Base-by-base conservation (phyloP, 2,113 vertebrate species). In the Empidonax alnorum region DNA sequence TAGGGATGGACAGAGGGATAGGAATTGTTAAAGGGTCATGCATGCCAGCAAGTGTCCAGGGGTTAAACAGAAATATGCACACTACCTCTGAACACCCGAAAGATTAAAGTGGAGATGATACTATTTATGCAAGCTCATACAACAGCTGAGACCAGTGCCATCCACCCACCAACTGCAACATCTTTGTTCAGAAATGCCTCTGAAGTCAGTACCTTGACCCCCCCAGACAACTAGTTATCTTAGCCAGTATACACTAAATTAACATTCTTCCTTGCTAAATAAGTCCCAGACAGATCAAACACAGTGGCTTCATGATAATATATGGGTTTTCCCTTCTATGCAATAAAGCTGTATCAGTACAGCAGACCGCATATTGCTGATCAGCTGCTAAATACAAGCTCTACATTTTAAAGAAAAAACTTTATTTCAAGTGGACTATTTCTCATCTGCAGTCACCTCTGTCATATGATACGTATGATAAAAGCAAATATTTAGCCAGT, bases 161-260 rank as follows among this genome's bases (percentile, higher is more conserved):
- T 97, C 97, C 97, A 97, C 97, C 97, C 98, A 98, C 97, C 98
- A 98, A 98, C 98, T 98, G 98, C 96, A 97, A 93, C 97, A 97
- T 98, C 98, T 98, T 97, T 98, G 97, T 97, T 98, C 98, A 97
- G 97, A 98, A 98, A 98, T 98, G 98, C 97, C 96, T 98, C 98
- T 98, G 97, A 98, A 98, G 97, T 98, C 97, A 97, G 96, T 98
- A 98, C 98, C 98, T 98, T 98, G 98, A 98, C 98, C 98, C 95
- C 94, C 95, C 96, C 84, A 97, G 97, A 97, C 97, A 93, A 97
- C 96, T 97, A 97, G 96, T 98, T 97, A 97, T 98, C 97, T 97
- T 88, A 97, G 97, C 94, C 95, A 96, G 96, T 94, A 98, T 76
- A 97, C 93, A 97, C 91, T 97, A 94, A 96, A 96, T 97, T 94